Evolutionary conservation across 2,797 vertebrate species (phyloP).

Genomic region (Cyclura pinguis): DNA sequence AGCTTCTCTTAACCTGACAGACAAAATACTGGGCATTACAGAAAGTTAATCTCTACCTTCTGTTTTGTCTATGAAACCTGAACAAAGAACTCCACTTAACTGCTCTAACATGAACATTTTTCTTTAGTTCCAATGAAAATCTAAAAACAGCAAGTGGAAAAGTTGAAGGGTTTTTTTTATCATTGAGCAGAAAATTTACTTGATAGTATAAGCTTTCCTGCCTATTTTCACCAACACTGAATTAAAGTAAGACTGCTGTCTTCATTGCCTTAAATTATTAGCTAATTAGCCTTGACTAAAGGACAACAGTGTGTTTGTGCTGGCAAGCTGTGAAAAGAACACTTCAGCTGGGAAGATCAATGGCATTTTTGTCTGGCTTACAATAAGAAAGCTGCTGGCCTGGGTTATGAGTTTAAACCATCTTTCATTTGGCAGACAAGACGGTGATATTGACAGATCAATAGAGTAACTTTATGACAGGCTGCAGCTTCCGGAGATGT

Average conservation of each 20-base stretch:
- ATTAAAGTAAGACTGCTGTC: slow-evolving; percentile 57
- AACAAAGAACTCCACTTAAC: slow-evolving; percentile 24
- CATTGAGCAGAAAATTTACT: slow-evolving; percentile 20
- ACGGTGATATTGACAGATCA: slow-evolving; percentile 69
- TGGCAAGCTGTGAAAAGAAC: slow-evolving; percentile 78
- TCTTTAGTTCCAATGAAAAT: slow-evolving; percentile 49
- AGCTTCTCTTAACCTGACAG: not conserved
- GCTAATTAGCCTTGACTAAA: slow-evolving; percentile 75
- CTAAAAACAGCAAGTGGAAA: slow-evolving; percentile 52
- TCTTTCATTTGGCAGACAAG: slow-evolving; percentile 73
- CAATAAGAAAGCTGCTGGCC: slow-evolving; percentile 72
- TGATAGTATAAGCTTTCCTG: slow-evolving; percentile 29
- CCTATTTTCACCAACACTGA: slow-evolving; percentile 54
- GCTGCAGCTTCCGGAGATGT: slow-evolving; percentile 69
- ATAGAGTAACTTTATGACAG: slow-evolving; percentile 67
- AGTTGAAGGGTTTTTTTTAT: slow-evolving; percentile 6
- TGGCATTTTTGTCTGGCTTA: slow-evolving; percentile 73
- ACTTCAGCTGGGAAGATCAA: slow-evolving; percentile 74
- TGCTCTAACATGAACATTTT: slow-evolving; percentile 1
- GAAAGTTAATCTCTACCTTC: not conserved
- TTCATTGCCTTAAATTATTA: slow-evolving; percentile 77
- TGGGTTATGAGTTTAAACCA: slow-evolving; percentile 71
- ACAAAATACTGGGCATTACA: not conserved
- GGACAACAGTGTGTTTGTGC: slow-evolving; percentile 70
- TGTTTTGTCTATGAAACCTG: slow-evolving; percentile 42